A percentile compares a stretch with the other conserved stretches of the same genome.
These are phyloP conservation scores for Aldabrachelys gigantea DNA, from an alignment of 2,113 vertebrate genomes.

Conservation along the genomic window DNA sequence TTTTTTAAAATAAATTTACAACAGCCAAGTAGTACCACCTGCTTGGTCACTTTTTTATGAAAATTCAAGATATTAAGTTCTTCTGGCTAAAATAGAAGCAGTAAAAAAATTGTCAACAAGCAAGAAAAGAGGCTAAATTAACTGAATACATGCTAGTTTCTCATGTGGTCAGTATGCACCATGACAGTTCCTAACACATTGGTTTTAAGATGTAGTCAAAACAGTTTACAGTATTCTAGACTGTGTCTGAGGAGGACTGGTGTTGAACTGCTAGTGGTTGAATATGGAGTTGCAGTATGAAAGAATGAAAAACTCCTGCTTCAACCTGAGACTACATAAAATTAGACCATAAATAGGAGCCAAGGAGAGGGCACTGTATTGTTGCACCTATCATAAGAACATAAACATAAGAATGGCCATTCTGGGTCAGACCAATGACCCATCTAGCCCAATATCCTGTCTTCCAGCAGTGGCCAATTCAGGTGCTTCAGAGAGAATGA, in stretches of 20 bases:
- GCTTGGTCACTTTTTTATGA: no score
- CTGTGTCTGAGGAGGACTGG: not conserved
- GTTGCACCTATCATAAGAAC: not conserved
- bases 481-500: not conserved
- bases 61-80: not conserved
- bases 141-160: not conserved
- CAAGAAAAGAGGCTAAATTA: not conserved
- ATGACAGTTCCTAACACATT: not conserved
- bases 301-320: not conserved
- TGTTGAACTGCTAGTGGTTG: not conserved
- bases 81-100: not conserved
- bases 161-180: not conserved
- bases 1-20: not conserved
- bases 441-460: no score
- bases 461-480: not conserved
- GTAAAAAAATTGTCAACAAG: not conserved
- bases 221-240: not conserved
- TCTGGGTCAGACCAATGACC: not conserved
- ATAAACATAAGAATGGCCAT: not conserved
- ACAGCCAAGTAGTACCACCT: not conserved
- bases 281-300: not conserved
- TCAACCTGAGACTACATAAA: not conserved
- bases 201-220: not conserved
- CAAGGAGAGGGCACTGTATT: not conserved
- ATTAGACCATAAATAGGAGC: not conserved